These are phyloP conservation scores for Brachionus sp. DNA, from an alignment of 1,140 invertebrate genomes.

Conservation along the genomic window DNA sequence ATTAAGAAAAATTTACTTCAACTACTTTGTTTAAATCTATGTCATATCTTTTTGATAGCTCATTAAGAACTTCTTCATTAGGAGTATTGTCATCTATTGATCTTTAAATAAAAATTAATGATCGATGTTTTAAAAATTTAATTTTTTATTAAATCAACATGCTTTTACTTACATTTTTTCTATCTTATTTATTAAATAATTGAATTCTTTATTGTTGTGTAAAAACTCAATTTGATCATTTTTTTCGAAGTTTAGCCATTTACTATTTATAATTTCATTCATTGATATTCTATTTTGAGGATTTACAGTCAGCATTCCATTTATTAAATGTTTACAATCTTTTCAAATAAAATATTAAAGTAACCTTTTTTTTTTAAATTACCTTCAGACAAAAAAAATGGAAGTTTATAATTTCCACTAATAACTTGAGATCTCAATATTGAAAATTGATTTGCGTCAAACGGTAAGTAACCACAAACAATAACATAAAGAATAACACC, in stretches of 20 bases:
- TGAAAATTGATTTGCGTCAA: constrained; percentile 69
- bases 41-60: not conserved
- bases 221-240: not conserved
- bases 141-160: not conserved
- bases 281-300: not conserved
- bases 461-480: constrained; percentile 72
- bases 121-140: not conserved
- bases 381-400: constrained; percentile 45
- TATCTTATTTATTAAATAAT: constrained; percentile 11
- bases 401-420: constrained; percentile 19
- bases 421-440: constrained; percentile 69
- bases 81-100: constrained; percentile 11
- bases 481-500: constrained; percentile 73
- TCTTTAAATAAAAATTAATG: not conserved
- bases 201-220: not conserved
- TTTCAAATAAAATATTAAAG: constrained; percentile 51
- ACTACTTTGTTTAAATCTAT: constrained; percentile 2
- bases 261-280: constrained; percentile 18
- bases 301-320: constrained; percentile 41
- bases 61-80: constrained; percentile 5
- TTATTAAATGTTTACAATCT: constrained; percentile 46
- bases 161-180: not conserved
- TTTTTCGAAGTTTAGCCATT: constrained; percentile 27
- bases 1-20: not conserved
- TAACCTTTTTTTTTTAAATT: not conserved